phyloP scores from a whole-genome alignment of 2,888 invertebrate species.

The Cryptocephalus primarius region DNA sequence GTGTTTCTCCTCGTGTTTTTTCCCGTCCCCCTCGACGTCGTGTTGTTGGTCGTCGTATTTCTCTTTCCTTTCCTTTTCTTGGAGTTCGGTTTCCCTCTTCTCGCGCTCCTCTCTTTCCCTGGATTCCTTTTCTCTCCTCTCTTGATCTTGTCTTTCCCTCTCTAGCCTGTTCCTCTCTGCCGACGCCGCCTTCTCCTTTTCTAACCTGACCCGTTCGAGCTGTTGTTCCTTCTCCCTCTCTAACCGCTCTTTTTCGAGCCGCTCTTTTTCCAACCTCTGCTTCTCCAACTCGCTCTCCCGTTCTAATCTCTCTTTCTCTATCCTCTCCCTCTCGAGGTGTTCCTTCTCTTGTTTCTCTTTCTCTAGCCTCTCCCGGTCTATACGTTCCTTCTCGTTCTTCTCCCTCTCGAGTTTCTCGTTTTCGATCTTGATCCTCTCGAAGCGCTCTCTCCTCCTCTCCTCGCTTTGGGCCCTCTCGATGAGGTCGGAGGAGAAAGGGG shows the following conservation, averaged over 20 bases:
- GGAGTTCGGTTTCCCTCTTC: slow-evolving; percentile 19
- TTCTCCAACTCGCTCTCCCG: slow-evolving; percentile 31
- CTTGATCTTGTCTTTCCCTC: slow-evolving; percentile 15
- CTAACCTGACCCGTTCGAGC: slow-evolving; percentile 32
- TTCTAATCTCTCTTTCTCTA: slow-evolving; percentile 28
- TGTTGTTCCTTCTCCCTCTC: slow-evolving; percentile 31
- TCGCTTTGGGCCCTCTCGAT: slow-evolving; percentile 32
- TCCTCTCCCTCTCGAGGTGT: slow-evolving; percentile 27
- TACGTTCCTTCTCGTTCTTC: slow-evolving; percentile 28
- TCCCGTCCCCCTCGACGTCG: slow-evolving; percentile 23
- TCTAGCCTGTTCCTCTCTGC: slow-evolving; percentile 19
- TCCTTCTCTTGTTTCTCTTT: slow-evolving; percentile 36
- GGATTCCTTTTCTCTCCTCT: slow-evolving; percentile 26
- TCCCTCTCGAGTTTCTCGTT: slow-evolving; percentile 27
- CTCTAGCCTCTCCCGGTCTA: slow-evolving; percentile 30
- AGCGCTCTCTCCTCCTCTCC: slow-evolving; percentile 29
- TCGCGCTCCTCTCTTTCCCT: slow-evolving; percentile 25
- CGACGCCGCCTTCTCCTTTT: slow-evolving; percentile 32
- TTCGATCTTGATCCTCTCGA: slow-evolving; percentile 34
- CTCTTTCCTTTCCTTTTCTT: slow-evolving; percentile 17
- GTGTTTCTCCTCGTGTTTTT: slow-evolving; percentile 19
- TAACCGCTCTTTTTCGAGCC: slow-evolving; percentile 34
- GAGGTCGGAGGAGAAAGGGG: slow-evolving; percentile 16
- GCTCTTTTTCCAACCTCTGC: slow-evolving; percentile 32
- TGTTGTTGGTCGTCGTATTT: slow-evolving; percentile 9